A percentile compares a stretch with the other conserved stretches of the same genome.
These are phyloP conservation scores for Drosophila mulleri DNA, from an alignment of 2,888 invertebrate species.

Conservation along the genomic window DNA sequence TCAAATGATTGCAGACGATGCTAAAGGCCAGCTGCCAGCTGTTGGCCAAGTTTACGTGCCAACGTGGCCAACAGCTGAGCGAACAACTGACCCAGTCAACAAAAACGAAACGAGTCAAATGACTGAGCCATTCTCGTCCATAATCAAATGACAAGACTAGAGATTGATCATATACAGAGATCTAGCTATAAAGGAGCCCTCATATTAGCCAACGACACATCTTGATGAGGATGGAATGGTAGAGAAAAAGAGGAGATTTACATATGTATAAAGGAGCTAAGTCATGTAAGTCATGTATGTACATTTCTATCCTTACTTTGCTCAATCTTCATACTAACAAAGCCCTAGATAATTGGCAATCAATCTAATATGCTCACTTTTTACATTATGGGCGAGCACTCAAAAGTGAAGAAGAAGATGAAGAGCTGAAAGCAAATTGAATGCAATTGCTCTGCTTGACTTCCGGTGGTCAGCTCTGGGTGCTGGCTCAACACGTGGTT, in stretches of 20 bases:
- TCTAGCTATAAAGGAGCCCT: no score
- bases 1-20: slow-evolving; percentile 13
- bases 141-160: background rate
- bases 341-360: background rate
- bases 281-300: no score
- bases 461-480: slow-evolving; percentile 39
- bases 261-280: no score
- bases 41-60: slow-evolving; percentile 58
- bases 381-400: background rate
- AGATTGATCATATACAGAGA: background rate
- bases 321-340: no score
- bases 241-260: no score
- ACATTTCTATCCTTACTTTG: no score
- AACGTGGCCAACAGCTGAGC: slow-evolving; percentile 29
- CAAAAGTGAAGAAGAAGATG: background rate
- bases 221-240: no score
- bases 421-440: background rate
- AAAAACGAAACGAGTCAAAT: background rate
- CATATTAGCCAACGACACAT: no score
- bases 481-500: slow-evolving; percentile 60
- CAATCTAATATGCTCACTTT: background rate
- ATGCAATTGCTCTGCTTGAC: slow-evolving; percentile 19
- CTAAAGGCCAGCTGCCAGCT: slow-evolving; percentile 18
- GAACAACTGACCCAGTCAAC: slow-evolving; percentile 29
- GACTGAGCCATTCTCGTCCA: background rate